Conservation (phyloP, 2,888 invertebrate species). For the Thecocarcelia acutangulata region DNA sequence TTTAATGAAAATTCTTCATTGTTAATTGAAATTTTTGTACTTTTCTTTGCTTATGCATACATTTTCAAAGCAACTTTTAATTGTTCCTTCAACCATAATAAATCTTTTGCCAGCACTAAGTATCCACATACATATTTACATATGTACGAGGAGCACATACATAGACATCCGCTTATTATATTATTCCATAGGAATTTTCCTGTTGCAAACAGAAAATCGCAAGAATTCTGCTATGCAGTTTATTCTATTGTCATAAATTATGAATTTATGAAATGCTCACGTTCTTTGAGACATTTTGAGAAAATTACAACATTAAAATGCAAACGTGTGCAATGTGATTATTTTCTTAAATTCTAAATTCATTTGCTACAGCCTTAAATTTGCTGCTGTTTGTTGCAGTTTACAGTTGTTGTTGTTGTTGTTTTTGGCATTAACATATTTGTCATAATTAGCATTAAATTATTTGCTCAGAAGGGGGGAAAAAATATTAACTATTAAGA, state of each 20-base stretch:
- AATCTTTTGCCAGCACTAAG: slow-evolving; percentile 40
- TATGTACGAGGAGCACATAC: too few relatives aligned
- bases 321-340: slow-evolving; percentile 69
- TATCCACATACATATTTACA: too few relatives aligned
- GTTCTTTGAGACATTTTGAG: slow-evolving; percentile 66
- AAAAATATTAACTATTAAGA: slow-evolving; percentile 1
- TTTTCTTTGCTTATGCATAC: not conserved
- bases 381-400: not conserved
- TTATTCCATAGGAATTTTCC: slow-evolving; percentile 29
- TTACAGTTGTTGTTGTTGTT: not conserved
- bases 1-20: slow-evolving; percentile 13
- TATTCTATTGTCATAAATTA: slow-evolving; percentile 59
- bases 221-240: slow-evolving; percentile 18
- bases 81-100: slow-evolving; percentile 47
- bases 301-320: slow-evolving; percentile 69
- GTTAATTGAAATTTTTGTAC: not conserved
- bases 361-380: slow-evolving; percentile 36
- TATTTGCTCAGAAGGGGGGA: slow-evolving; percentile 27
- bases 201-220: slow-evolving; percentile 31
- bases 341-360: slow-evolving; percentile 64
- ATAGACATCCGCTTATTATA: too few relatives aligned
- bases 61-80: slow-evolving; percentile 30
- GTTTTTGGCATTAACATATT: slow-evolving; percentile 50
- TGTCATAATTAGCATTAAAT: slow-evolving; percentile 66
- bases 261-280: slow-evolving; percentile 66